Base-by-base conservation (phyloP, 30 jellyfish, hydroid and myxozoan genomes). In the Aurelia coerulea region DNA sequence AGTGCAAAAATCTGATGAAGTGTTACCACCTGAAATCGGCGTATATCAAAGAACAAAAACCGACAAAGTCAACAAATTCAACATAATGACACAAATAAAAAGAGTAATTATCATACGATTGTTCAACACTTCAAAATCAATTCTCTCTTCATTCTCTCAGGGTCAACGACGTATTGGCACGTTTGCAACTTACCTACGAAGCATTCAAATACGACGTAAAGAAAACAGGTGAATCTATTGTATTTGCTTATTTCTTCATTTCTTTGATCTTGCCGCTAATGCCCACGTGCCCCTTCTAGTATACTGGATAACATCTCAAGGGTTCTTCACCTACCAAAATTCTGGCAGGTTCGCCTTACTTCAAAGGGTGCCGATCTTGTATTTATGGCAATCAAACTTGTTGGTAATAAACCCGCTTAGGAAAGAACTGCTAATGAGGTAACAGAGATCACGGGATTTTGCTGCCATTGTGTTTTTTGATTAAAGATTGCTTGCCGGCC, bases 291-390 rank as follows among this genome's bases (percentile, higher is more conserved):
- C 2, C 42, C 14, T 59, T 3, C 62, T 5, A 10, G 41, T 46
- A 11, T 77, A 56, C 39, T 49, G 62, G 87, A 77, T 77, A 77
- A 77, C 68, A 62, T 77, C 87, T 77, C 29, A 77, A 77, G 87
- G 56, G 87, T 42, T 39, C 87, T 77, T 62, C 62, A 77, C n/a
- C 66, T 5, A 77, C 87, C 87, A 10, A 62, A 19, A 77, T 65
- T 58, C 46, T 62, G 87, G 46, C 87, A 77, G 87, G 87, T 77
- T 77, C 65, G 34, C 18, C 13, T 0, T 18, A 59, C 87, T 52
- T 77, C 87, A 77, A 77, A 77, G 16, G 87, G 58, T 56, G 87
- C 87, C 87, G 87, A 41, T 52, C 50, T 18, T 60, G 78, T 77
- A 35, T 77, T 77, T 77, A 77, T 32, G 68, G 53, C 76, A 65